Base-by-base conservation (phyloP, 2,113 vertebrate species). In the Triplophysa siluroides region DNA sequence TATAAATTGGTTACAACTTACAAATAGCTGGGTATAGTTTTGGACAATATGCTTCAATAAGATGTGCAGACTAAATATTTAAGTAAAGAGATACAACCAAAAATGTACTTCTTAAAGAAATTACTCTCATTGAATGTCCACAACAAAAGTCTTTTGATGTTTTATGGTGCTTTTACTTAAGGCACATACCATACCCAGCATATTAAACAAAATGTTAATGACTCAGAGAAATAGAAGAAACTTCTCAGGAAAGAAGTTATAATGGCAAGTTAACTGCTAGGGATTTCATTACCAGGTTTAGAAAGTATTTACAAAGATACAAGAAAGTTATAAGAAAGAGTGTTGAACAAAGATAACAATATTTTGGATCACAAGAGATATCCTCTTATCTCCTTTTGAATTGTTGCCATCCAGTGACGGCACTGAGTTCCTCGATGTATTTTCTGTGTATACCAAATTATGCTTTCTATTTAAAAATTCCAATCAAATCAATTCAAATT, bases 51-150 rank as follows among this genome's bases (percentile, higher is more conserved):
- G 4, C 58, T 63, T 45, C 73, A 63, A 66, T 78, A 47, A 47
- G 76, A 68, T 19, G 0, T 19, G 6, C 18, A 16, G 52, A 18
- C 52, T 7, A 16, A 19, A 10, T 19, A 41, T 19, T n/a, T 78
- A 67, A 33, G 47, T 5, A 78, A 47, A 1, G 68, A 78, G 63
- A 38, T 19, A 50, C 78, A 72, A 61, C 67, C 50, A 71, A 79
- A 56, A 79, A 79, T 62, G 56, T 45, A 79, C 67, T 79, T 79
- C 70, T 79, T 72, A 79, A 79, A 79, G 78, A 79, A 79, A 63
- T n/a, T 52, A 56, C 21, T 63, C 12, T 26, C 11, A 52, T 79
- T 63, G 52, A 79, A 72, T 70, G 68, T 79, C 41, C 38, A 79
- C 23, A 63, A 52, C n/a, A 45, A 11, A 71, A 45, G 52, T 41